A percentile compares a stretch with the other conserved stretches of the same genome.
phyloP scores from a whole-genome alignment of 2,113 vertebrate species.

The Menidia beryllina region DNA sequence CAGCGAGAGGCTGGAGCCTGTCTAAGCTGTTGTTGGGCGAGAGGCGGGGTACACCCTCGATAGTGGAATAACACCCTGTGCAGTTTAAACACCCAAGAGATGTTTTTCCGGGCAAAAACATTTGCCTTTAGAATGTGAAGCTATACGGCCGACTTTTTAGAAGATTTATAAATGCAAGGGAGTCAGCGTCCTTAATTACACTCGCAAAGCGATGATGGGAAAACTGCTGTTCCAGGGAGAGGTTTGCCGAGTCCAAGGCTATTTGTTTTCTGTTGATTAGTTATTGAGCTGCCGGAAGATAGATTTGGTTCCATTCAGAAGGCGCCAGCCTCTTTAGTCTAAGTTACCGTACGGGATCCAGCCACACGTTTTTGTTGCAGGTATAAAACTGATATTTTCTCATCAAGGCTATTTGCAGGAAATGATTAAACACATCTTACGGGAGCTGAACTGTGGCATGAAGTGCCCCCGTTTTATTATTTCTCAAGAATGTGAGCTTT shows the following conservation, averaged over 20 bases:
- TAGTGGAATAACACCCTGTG: too few relatives aligned
- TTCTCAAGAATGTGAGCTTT: not conserved
- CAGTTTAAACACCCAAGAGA: too few relatives aligned
- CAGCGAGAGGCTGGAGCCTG: too few relatives aligned
- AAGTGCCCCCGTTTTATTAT: not conserved
- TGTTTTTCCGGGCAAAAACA: too few relatives aligned
- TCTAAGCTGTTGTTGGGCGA: too few relatives aligned
- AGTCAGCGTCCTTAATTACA: not conserved
- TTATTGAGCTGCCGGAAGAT: not conserved
- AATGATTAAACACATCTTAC: not conserved
- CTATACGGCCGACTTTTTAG: too few relatives aligned
- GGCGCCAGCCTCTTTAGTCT: not conserved
- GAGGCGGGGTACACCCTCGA: too few relatives aligned
- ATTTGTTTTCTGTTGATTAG: conserved; percentile 8
- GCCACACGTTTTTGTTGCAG: not conserved
- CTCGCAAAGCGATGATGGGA: not conserved
- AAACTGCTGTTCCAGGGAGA: not conserved
- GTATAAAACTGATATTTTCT: not conserved
- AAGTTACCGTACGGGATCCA: not conserved
- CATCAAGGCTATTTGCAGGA: not conserved
- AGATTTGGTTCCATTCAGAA: not conserved
- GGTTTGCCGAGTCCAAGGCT: not conserved
- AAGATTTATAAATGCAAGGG: not conserved
- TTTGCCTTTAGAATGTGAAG: too few relatives aligned
- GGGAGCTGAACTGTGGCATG: not conserved